Percentiles rank a stretch among this genome's conserved stretches.
Evolutionary conservation across 2,797 vertebrate species (phyloP).

Genomic region (Leptoclinus maculatus): DNA sequence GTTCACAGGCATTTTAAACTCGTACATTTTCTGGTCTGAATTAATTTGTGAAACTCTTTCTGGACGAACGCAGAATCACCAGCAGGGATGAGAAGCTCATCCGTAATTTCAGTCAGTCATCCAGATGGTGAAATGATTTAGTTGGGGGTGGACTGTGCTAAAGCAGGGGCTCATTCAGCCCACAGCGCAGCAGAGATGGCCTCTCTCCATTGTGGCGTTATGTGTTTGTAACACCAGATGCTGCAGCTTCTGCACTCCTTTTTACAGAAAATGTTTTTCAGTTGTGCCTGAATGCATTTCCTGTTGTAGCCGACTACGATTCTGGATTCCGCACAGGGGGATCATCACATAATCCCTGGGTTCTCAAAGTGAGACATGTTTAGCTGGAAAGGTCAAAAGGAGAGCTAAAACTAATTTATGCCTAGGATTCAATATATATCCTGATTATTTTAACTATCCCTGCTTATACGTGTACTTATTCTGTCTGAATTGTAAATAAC

Average conservation of each 20-base stretch:
- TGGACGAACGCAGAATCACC: neutral
- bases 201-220: slow-evolving; percentile 9
- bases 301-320: neutral
- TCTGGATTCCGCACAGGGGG: neutral
- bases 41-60: slow-evolving; percentile 1
- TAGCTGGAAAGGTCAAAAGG: neutral
- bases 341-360: neutral
- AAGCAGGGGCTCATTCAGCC: slow-evolving; percentile 38
- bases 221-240: slow-evolving; percentile 32
- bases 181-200: slow-evolving; percentile 14
- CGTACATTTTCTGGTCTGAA: neutral
- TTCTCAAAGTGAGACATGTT: neutral
- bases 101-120: slow-evolving; percentile 16
- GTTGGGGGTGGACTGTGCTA: neutral
- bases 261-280: neutral
- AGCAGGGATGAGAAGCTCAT: slow-evolving; percentile 14
- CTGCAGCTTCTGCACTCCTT: slow-evolving; percentile 9
- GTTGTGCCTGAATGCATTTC: neutral
- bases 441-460: neutral
- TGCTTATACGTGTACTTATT: neutral
- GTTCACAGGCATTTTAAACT: neutral
- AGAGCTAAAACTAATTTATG: neutral
- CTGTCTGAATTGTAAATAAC: neutral
- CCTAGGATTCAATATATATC: neutral
- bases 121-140: slow-evolving; percentile 48